Evolutionary conservation across 2,888 invertebrate genomes (phyloP), one percentile per base, ranked within the genome.

Genomic region (Volucella inflata): DNA sequence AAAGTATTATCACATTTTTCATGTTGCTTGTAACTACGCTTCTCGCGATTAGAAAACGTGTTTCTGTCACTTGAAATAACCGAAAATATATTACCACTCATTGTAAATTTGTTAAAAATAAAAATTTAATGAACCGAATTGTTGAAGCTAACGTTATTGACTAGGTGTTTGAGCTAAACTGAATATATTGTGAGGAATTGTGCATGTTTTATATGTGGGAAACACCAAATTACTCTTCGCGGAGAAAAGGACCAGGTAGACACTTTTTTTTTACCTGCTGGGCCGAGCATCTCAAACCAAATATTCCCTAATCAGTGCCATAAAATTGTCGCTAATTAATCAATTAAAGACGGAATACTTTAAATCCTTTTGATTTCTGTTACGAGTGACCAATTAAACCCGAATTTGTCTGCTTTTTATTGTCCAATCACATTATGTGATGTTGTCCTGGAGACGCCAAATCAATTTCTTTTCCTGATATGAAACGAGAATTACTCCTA

Each of bases 61-160:
- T 48, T 72, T 12, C 62, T 55, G 36, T 44, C 57, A 14, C 55
- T 55, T 0, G 77, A 59, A 6, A 55, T 21, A 4, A 83, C 14
- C 6, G 72, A 62, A 8, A 74, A 40, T 14, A 83, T 46, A 9
- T 79, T 70, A 36, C 64, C 74, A 79, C 79, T 83, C 83, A 83
- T 83, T 62, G 64, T 74, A 14, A 16, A 6, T 6, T 4, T 48
- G 10, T 2, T 10, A 57, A 57, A 48, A 48, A 48, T 2, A 48
- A 8, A n/a, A 36, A 10, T 55, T 8, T 21, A 8, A n/a, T 8
- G 10, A 17, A 30, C 3, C n/a, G 1, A 30, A 30, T 30, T 30
- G 12, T 4, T 21, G 1, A 14, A 16, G 17, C 8, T 12, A 21
- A 60, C 60, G 11, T 60, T 2, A 51, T 60, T 60, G 11, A 14